Conservation (phyloP, 2,888 invertebrate genomes). For the Sarcophaga rosellei region DNA sequence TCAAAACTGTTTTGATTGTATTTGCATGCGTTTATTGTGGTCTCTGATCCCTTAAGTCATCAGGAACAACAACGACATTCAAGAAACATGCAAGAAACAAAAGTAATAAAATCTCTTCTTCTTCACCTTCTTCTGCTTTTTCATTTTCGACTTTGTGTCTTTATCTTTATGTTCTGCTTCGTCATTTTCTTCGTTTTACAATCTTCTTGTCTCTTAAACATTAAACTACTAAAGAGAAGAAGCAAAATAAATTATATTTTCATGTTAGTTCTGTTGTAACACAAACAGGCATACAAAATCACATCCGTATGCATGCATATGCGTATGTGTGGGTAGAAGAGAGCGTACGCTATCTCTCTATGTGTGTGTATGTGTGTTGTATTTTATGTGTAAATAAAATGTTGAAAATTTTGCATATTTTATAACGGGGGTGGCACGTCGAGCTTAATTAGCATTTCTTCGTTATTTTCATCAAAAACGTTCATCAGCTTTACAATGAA, state of each 20-base stretch:
- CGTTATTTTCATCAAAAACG: constrained; percentile 30
- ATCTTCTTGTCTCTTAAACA: not conserved
- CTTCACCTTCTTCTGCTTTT: not conserved
- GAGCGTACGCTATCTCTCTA: not conserved
- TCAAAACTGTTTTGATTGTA: not conserved
- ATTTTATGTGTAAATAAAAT: constrained; percentile 60
- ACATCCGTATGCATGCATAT: not conserved
- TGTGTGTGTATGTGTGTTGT: constrained; percentile 1
- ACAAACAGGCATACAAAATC: not conserved
- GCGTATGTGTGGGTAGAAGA: not conserved
- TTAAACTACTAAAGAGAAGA: not conserved
- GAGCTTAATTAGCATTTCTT: constrained; percentile 62
- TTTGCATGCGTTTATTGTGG: constrained; percentile 1
- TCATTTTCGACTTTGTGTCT: not conserved
- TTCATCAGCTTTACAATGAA: not conserved
- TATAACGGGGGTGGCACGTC: constrained; percentile 27
- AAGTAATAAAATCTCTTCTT: not conserved
- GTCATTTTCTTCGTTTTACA: not conserved
- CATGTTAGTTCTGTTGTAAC: constrained; percentile 1
- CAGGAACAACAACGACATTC: constrained; percentile 32
- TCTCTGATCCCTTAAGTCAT: constrained; percentile 61
- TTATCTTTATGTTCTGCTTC: not conserved
- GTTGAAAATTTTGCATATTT: constrained; percentile 65
- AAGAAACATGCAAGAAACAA: not conserved
- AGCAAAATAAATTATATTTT: constrained; percentile 28